These are phyloP conservation scores for Ichneumon xanthorius DNA, from an alignment of 2,888 invertebrate species.

Conservation along the genomic window DNA sequence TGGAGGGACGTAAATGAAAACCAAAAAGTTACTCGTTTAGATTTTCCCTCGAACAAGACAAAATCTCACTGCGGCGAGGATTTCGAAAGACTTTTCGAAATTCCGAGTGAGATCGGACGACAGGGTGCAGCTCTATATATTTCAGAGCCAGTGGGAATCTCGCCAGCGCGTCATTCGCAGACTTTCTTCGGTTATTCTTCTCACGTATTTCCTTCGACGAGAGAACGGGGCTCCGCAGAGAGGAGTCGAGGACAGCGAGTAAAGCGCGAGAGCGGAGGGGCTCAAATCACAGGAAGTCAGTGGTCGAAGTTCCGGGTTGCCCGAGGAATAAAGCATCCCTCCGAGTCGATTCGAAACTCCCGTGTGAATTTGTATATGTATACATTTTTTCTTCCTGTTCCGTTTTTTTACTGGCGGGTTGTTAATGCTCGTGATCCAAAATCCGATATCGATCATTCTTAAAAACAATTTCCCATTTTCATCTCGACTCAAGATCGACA, in stretches of 20 bases:
- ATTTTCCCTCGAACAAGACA: neutral
- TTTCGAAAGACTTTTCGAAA: neutral
- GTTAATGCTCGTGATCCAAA: neutral
- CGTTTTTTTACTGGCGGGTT: neutral
- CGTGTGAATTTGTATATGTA: neutral
- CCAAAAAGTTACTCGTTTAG: neutral
- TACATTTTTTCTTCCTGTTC: neutral
- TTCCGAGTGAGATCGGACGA: conserved; percentile 16
- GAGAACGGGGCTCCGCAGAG: conserved; percentile 13
- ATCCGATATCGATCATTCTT: neutral
- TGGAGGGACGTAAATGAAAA: neutral
- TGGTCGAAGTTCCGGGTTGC: conserved; percentile 18
- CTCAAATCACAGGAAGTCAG: conserved; percentile 50
- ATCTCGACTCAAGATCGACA: neutral
- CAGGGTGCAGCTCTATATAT: conserved; percentile 28
- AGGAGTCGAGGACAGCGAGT: conserved; percentile 15
- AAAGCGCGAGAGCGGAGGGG: conserved; percentile 16
- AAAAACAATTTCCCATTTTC: neutral
- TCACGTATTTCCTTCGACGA: conserved; percentile 51
- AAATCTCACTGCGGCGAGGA: neutral
- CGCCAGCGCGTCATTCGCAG: conserved; percentile 61
- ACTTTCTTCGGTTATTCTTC: conserved; percentile 46
- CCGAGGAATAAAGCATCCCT: neutral
- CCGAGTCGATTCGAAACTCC: neutral
- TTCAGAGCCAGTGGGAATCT: conserved; percentile 37